phyloP scores from a whole-genome alignment of 2,888 invertebrate genomes.

The Tipula lateralis region DNA sequence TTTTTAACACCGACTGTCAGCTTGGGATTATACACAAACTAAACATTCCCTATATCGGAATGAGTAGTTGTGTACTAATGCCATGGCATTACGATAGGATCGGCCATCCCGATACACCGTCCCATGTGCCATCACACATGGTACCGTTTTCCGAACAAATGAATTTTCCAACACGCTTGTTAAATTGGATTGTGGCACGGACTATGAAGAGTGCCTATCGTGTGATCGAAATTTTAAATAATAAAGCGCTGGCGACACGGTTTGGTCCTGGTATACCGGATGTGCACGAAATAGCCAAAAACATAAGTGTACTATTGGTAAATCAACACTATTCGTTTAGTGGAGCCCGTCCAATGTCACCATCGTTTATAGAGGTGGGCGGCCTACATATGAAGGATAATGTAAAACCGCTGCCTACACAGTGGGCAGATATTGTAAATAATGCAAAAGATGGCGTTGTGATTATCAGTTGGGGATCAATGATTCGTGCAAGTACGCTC shows the following conservation, averaged over 20 bases:
- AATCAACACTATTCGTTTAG: conserved; percentile 60
- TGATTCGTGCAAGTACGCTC: conserved; percentile 62
- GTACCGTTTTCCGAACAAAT: conserved; percentile 52
- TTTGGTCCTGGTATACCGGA: conserved; percentile 52
- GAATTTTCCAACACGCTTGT: conserved; percentile 52
- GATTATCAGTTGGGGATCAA: conserved; percentile 72
- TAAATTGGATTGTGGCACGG: conserved; percentile 43
- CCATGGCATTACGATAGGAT: conserved; percentile 56
- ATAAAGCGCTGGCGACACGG: conserved; percentile 38
- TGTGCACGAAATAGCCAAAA: conserved; percentile 51
- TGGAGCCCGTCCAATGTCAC: conserved; percentile 54
- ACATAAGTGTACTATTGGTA: conserved; percentile 56
- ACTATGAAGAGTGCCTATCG: neutral
- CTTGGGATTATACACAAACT: conserved; percentile 57
- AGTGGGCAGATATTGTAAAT: neutral
- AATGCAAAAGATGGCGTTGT: conserved; percentile 60
- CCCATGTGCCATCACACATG: conserved; percentile 55
- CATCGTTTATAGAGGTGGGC: conserved; percentile 60
- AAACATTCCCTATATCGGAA: conserved; percentile 54
- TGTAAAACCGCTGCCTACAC: conserved; percentile 29
- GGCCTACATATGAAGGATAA: conserved; percentile 54
- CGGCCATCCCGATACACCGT: conserved; percentile 56
- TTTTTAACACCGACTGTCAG: conserved; percentile 58
- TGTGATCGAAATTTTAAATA: conserved; percentile 36
- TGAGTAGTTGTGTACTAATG: conserved; percentile 54